Base-by-base conservation (phyloP, 2,888 invertebrate species). In the Himalopsyche kuldschensis region DNA sequence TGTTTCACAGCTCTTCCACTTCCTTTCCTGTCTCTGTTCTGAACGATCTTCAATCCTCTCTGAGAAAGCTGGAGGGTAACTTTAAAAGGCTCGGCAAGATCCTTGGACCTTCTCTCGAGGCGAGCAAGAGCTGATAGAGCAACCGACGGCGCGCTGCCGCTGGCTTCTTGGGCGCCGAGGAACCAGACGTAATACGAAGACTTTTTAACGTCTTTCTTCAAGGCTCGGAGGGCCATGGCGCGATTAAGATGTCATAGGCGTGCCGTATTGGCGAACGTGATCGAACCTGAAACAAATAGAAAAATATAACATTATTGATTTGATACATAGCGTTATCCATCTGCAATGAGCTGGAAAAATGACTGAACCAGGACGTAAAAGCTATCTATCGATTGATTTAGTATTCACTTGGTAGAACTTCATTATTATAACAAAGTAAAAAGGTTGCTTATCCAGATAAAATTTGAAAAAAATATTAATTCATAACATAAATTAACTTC, bases 91-190 rank as follows among this genome's bases (percentile, higher is more conserved):
- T 97, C 97, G 15, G 81, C 78, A 88, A 96, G 94, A 88, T 96
- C 95, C 86, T 95, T 93, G 87, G 97, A 96, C 87, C 97, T 94
- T 88, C 96, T 95, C 87, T 97, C 94, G 86, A 98, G 91, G 88
- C 96, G 95, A 87, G 95, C 94, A 87, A 98, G 94, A 84, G 97
- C 97, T 15, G 97, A 96, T 84, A 96, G 92, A 82, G 98, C 96
- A 88, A 95, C 97, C 88, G 97, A 96, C 87, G 96, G 94, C 41
- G 98, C 97, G 0, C 97, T 91, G 32, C 97, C 91, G 0, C 97
- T 98, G 83, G 97, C 96, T 91, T 99, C 98, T 91, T 98, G 96
- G 88, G 98, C 98, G 30, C 99, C 99, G 88, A 99, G 93, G 92
- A 98, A 97, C 96, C 97, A 97, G 86, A 97, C 97, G 91, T 97